phyloP scores from a whole-genome alignment of 2,888 invertebrate genomes.

The Mesodorylaimus sp. region DNA sequence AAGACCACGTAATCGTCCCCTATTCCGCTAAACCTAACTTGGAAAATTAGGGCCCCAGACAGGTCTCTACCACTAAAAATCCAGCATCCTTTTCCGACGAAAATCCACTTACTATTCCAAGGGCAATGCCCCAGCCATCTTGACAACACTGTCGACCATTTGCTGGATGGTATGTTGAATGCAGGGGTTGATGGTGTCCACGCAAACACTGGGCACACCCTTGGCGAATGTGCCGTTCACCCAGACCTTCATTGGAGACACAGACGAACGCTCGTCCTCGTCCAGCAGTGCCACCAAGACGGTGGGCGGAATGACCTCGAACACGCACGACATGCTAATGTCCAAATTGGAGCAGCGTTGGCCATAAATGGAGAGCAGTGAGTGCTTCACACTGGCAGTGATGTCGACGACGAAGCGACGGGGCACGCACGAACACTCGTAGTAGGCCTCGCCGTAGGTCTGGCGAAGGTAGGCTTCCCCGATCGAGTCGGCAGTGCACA shows the following conservation, averaged over 20 bases:
- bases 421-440: conserved; percentile 10
- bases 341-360: background rate
- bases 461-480: background rate
- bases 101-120: background rate
- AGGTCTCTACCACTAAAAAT: no score
- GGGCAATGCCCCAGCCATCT: background rate
- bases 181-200: background rate
- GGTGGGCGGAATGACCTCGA: background rate
- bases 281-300: no score
- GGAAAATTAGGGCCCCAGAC: no score
- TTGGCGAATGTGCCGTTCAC: background rate
- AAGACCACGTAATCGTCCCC: no score
- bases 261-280: no score
- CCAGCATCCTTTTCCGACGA: no score
- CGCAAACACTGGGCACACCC: background rate
- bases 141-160: background rate
- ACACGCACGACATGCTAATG: background rate
- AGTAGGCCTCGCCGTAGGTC: background rate
- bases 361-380: background rate
- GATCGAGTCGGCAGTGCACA: background rate
- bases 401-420: conserved; percentile 12
- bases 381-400: background rate
- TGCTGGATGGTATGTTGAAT: background rate
- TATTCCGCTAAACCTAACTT: no score
- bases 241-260: background rate